Conservation (phyloP, 2,888 invertebrate species). For the Apeira syringaria region DNA sequence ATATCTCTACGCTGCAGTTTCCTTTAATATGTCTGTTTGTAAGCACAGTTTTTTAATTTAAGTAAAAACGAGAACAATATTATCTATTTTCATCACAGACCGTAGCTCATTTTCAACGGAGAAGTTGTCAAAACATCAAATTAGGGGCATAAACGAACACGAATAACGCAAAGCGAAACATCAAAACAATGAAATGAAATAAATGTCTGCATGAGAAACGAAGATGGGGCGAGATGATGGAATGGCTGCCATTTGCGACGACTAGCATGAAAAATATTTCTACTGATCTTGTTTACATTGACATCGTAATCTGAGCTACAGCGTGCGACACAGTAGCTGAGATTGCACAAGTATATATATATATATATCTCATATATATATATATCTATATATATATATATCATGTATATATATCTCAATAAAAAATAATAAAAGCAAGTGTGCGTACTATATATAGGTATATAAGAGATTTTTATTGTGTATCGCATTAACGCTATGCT, state of each 20-base stretch:
- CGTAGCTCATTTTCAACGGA: not conserved
- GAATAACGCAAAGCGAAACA: conserved; percentile 34
- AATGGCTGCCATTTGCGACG: conserved; percentile 62
- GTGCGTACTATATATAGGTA: too few relatives aligned
- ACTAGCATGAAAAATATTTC: conserved; percentile 68
- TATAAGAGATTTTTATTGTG: too few relatives aligned
- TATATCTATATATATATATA: too few relatives aligned
- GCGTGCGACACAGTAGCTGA: conserved; percentile 26
- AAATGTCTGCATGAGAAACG: conserved; percentile 64
- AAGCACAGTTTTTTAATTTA: too few relatives aligned
- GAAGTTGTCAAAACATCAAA: conserved; percentile 1
- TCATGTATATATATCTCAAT: too few relatives aligned
- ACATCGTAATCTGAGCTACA: conserved; percentile 56
- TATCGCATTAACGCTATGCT: too few relatives aligned
- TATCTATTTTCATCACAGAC: not conserved
- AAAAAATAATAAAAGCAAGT: too few relatives aligned
- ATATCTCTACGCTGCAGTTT: too few relatives aligned
- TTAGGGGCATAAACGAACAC: conserved; percentile 3
- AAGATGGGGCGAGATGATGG: conserved; percentile 63
- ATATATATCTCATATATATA: not conserved
- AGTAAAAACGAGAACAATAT: too few relatives aligned
- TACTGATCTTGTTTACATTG: conserved; percentile 73
- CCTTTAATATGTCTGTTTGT: too few relatives aligned
- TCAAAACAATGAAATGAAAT: conserved; percentile 70
- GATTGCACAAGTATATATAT: not conserved